phyloP scores from a whole-genome alignment of 2,797 vertebrate species.

The Tokudaia tokunoshimensis region DNA sequence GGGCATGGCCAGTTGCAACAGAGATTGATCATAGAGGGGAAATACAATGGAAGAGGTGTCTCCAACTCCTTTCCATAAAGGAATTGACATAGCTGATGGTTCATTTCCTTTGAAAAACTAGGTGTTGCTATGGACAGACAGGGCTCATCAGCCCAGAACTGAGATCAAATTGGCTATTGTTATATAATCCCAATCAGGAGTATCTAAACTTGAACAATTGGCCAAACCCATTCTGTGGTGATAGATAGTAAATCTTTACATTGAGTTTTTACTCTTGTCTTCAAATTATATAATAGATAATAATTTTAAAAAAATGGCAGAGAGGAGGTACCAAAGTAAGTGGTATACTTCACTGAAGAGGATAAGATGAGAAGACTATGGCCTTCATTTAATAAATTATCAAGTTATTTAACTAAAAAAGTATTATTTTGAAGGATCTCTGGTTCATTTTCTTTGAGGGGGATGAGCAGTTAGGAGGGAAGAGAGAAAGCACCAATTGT shows the following conservation, averaged over 20 bases:
- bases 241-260: not conserved
- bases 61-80: constrained; percentile 68
- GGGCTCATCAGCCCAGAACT: constrained; percentile 41
- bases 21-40: constrained; percentile 1
- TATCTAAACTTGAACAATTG: not conserved
- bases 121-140: constrained; percentile 63
- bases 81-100: constrained; percentile 45
- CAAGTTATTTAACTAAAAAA: not conserved
- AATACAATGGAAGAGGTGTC: not conserved
- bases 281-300: not conserved
- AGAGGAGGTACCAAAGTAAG: not conserved
- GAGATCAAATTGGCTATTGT: constrained; percentile 74
- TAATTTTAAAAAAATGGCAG: not conserved
- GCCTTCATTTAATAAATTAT: not conserved
- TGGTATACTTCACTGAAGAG: not conserved
- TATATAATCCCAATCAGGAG: constrained; percentile 47
- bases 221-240: not conserved
- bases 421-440: not conserved
- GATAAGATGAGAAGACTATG: not conserved
- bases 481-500: not conserved
- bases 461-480: not conserved
- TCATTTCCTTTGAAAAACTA: constrained; percentile 64
- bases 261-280: not conserved
- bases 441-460: not conserved
- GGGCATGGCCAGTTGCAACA: not conserved